These are phyloP conservation scores for Phyllotis vaccarum DNA, from an alignment of 2,797 vertebrate species.

Conservation along the genomic window DNA sequence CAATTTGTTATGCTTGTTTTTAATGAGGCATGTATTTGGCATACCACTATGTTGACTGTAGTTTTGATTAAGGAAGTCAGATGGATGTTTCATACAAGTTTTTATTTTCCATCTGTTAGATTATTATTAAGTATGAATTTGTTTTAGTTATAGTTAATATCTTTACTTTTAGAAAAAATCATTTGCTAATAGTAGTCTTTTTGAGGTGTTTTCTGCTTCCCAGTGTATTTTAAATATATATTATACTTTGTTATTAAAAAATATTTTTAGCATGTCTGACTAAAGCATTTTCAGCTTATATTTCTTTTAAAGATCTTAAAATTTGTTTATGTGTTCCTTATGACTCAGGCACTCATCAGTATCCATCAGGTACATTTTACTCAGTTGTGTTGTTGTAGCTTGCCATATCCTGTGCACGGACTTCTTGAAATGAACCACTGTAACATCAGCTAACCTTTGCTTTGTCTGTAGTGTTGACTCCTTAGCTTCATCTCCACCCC, in stretches of 20 bases:
- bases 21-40: not conserved
- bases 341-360: not conserved
- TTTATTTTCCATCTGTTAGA: not conserved
- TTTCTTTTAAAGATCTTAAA: conserved; percentile 47
- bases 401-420: not conserved
- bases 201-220: not conserved
- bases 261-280: not conserved
- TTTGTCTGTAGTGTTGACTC: not conserved
- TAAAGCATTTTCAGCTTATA: conserved; percentile 4
- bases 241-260: not conserved
- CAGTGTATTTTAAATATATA: conserved; percentile 49
- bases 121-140: not conserved
- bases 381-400: not conserved
- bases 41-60: not conserved
- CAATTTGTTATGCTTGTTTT: not conserved
- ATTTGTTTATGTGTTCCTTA: conserved; percentile 44
- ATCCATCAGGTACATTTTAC: conserved; percentile 23
- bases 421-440: not conserved
- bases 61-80: not conserved
- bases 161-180: conserved; percentile 8
- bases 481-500: not conserved
- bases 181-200: not conserved
- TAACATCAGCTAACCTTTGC: not conserved
- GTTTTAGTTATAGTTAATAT: conserved; percentile 32
- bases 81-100: not conserved